Evolutionary conservation across 2,113 vertebrate species (phyloP).

Genomic region (Sylvietta virens): DNA sequence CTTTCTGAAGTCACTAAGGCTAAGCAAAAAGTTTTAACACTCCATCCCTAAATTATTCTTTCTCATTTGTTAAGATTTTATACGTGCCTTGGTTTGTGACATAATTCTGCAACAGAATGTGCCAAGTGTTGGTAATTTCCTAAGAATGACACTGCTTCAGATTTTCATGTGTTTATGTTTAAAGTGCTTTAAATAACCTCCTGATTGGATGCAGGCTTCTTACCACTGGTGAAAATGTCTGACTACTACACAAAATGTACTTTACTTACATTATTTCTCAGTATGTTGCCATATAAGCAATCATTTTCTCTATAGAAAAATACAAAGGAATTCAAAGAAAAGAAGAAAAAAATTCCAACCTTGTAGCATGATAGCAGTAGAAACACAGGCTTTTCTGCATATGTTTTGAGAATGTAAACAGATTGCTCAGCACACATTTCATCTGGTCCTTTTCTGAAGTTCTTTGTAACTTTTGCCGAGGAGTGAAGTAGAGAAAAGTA

Average conservation of each 20-base stretch:
- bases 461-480: not conserved
- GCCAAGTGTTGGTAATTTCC: not conserved
- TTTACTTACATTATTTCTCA: not conserved
- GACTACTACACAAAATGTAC: not conserved
- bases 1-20: not conserved
- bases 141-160: not conserved
- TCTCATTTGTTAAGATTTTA: not conserved
- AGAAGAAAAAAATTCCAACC: rapidly evolving
- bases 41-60: not conserved
- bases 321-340: not conserved
- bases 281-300: not conserved
- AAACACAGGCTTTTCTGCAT: not conserved
- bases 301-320: not conserved
- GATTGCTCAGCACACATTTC: not conserved
- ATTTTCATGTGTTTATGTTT: not conserved
- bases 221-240: not conserved
- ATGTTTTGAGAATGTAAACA: not conserved
- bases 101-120: rapidly evolving
- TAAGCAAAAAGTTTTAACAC: not conserved
- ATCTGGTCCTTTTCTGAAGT: not conserved
- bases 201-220: not conserved
- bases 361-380: not conserved
- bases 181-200: not conserved
- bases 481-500: not conserved
- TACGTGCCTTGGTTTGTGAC: not conserved